Evolutionary conservation across 37 sponge, comb jelly and placozoan species (phyloP), one percentile per base, ranked within the genome.

Genomic region (Axinella damicornis): DNA sequence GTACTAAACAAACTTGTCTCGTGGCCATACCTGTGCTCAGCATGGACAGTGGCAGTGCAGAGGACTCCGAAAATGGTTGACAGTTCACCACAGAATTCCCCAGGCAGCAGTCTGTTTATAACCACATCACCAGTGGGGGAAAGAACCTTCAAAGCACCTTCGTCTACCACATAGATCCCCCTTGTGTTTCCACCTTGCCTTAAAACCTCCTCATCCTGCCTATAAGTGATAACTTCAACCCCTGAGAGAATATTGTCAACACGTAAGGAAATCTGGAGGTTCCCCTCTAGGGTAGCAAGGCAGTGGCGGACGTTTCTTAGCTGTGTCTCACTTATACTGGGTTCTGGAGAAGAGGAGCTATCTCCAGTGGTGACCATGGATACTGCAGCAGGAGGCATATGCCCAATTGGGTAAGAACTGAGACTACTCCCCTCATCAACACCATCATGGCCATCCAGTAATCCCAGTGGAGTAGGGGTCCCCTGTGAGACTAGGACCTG

Each of bases 61-160:
- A 46, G 54, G 21, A 67, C 52, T 24, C 12, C 40, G 32, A 88
- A 82, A 24, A 88, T 41, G 20, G 77, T 57, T 1, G 89, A 82
- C 32, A 88, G 71, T 57, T 88, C 89, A 33, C 89, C 83, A 68
- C 71, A 88, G 25, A 88, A 81, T 39, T 88, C 89, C 2, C 83
- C 83, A 27, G 69, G 65, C n/a, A 60, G 53, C 54, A 87, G 59
- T 2, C 52, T 25, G 13, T 53, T 30, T 25, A 88, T 15, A 28
- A 70, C 63, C 0, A 41, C 73, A 30, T 77, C 83, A 15, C 76
- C 78, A 9, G 16, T n/a, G 24, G 67, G 57, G 22, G 77, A 53
- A 24, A 54, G 31, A 1, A 82, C 83, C 46, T 81, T 61, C 61
- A 81, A 52, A 15, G 35, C 57, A 0, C 89, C 89, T 1, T 65